Evolutionary conservation across 2,888 invertebrate species (phyloP).

Genomic region (Leucophora obtusa): DNA sequence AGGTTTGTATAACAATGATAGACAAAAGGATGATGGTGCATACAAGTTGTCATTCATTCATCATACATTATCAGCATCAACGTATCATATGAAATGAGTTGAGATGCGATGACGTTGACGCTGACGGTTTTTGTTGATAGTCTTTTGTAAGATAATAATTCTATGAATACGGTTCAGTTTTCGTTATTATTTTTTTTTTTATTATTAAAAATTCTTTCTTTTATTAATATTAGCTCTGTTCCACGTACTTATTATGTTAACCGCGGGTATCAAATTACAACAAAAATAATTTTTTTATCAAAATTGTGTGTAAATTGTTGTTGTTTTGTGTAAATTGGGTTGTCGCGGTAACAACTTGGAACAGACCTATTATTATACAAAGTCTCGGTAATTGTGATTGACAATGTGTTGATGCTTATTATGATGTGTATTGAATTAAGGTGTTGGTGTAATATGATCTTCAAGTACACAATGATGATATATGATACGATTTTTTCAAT

Average conservation of each 20-base stretch:
- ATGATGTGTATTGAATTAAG: conserved; percentile 49
- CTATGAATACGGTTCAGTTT: neutral
- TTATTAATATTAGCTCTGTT: too few species aligned
- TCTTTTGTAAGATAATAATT: conserved; percentile 18
- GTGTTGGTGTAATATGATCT: conserved; percentile 55
- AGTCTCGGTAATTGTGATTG: conserved; percentile 61
- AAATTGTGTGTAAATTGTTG: too few species aligned
- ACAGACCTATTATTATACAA: too few species aligned
- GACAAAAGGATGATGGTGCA: conserved; percentile 55
- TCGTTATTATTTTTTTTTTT: neutral
- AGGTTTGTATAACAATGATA: conserved; percentile 57
- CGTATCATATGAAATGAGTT: conserved; percentile 25
- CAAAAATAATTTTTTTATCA: too few species aligned
- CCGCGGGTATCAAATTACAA: too few species aligned
- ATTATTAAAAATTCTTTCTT: conserved; percentile 15
- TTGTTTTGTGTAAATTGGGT: too few species aligned
- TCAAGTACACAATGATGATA: conserved; percentile 28
- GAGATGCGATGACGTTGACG: conserved; percentile 21
- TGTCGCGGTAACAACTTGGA: too few species aligned
- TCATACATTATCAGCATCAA: conserved; percentile 35
- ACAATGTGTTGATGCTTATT: conserved; percentile 63
- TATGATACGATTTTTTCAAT: conserved; percentile 30
- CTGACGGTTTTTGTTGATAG: conserved; percentile 18
- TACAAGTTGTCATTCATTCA: conserved; percentile 60
- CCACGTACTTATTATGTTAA: too few species aligned